Percentiles rank a stretch among this genome's conserved stretches.
Evolutionary conservation across 1,140 invertebrate species (phyloP).

Genomic region (Euglossa dilemma): DNA sequence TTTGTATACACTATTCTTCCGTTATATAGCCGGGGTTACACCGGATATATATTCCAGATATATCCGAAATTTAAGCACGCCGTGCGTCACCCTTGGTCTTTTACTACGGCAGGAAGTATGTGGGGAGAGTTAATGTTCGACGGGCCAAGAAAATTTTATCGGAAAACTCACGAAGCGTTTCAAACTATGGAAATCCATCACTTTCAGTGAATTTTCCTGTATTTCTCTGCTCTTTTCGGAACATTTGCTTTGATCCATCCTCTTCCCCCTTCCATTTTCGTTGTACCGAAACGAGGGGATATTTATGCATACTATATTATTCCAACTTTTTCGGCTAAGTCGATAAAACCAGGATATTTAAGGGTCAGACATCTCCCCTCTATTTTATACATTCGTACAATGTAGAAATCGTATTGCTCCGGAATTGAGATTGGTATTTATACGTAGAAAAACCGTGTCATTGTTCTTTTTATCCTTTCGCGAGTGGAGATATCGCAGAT

Average conservation of each 20-base stretch:
- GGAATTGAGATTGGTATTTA: neutral
- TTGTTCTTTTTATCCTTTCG: no score
- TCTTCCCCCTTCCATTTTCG: neutral
- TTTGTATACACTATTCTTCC: neutral
- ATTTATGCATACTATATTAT: slow-evolving; percentile 12
- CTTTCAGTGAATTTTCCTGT: slow-evolving; percentile 43
- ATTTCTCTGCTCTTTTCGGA: slow-evolving; percentile 45
- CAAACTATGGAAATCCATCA: slow-evolving; percentile 52
- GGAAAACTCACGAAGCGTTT: slow-evolving; percentile 41
- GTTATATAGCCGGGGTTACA: neutral
- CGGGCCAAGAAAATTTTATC: slow-evolving; percentile 62
- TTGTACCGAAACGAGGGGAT: neutral
- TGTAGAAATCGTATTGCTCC: neutral
- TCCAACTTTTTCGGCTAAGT: neutral
- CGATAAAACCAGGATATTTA: slow-evolving; percentile 2
- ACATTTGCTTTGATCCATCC: slow-evolving; percentile 57
- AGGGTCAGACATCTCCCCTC: neutral
- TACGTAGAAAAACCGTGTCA: no score
- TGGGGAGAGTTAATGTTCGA: slow-evolving; percentile 47
- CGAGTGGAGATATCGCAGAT: neutral
- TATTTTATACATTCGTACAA: neutral
- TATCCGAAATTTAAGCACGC: slow-evolving; percentile 3
- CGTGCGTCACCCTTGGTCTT: slow-evolving; percentile 16
- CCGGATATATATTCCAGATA: slow-evolving; percentile 25
- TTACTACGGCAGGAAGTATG: slow-evolving; percentile 14